Evolutionary conservation across 2,113 vertebrate species (phyloP).

Genomic region (Elephantulus edwardii): DNA sequence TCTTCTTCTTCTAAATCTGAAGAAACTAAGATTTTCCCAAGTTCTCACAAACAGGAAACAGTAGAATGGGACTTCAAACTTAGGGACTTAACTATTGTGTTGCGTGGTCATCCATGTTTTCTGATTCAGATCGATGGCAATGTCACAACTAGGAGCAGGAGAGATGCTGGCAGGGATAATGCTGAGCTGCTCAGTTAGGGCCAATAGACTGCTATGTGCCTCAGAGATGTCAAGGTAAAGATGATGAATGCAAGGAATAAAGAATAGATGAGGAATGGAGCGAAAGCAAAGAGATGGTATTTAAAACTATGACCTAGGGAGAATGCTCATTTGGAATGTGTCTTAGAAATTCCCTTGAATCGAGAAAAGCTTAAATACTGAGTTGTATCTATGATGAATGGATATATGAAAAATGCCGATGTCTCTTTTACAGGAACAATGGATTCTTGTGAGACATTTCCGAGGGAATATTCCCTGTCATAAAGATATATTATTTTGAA

Average conservation of each 20-base stretch:
- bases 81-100: neutral
- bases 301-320: neutral
- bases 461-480: neutral
- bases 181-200: neutral
- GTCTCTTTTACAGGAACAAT: neutral
- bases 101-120: neutral
- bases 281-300: neutral
- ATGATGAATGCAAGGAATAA: neutral
- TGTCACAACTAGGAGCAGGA: neutral
- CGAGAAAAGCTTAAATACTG: neutral
- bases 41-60: neutral
- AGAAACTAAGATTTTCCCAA: neutral
- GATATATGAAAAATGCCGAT: neutral
- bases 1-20: neutral
- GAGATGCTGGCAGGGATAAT: neutral
- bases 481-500: slow-evolving; percentile 31
- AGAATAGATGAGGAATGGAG: neutral
- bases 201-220: neutral
- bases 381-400: neutral
- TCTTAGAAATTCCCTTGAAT: neutral
- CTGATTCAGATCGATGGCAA: neutral
- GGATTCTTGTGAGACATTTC: neutral
- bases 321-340: neutral
- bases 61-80: neutral
- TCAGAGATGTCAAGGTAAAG: neutral